Conservation (phyloP, 2,888 invertebrate species). For the Orthosia gothica region DNA sequence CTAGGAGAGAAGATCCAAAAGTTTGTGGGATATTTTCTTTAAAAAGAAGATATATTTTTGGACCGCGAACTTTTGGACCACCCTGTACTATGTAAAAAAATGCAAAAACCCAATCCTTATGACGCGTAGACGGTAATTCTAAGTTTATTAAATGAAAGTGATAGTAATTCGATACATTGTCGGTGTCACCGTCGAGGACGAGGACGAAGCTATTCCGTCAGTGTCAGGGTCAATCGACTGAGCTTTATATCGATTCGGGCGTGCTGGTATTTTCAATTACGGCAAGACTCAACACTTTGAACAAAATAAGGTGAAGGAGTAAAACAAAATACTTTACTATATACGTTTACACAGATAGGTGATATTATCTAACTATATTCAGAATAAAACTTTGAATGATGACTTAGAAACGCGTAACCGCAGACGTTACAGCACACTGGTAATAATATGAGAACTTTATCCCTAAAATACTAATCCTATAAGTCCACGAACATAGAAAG, state of each 20-base stretch:
- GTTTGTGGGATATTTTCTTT: too few species aligned
- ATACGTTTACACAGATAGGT: too few species aligned
- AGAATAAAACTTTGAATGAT: slow-evolving; percentile 17
- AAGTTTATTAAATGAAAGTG: background rate
- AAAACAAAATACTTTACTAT: too few species aligned
- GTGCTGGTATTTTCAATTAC: slow-evolving; percentile 49
- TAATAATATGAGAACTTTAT: background rate
- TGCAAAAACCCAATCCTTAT: background rate
- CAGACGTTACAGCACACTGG: slow-evolving; percentile 25
- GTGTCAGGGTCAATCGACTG: slow-evolving; percentile 31
- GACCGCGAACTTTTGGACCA: too few species aligned
- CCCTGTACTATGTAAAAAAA: too few species aligned
- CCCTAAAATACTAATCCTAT: slow-evolving; percentile 15
- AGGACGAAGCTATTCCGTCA: background rate
- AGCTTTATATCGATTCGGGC: slow-evolving; percentile 33
- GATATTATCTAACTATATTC: too few species aligned
- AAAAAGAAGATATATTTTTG: too few species aligned
- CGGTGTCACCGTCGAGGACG: slow-evolving; percentile 1
- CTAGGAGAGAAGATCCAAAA: too few species aligned
- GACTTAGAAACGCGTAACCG: slow-evolving; percentile 46
- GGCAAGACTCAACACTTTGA: background rate
- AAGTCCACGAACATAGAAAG: background rate
- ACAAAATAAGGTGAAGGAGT: slow-evolving; percentile 3
- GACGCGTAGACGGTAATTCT: background rate
- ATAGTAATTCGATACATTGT: background rate